Evolutionary conservation across 2,888 invertebrate species (phyloP).

Genomic region (Ferdinandea cuprea): DNA sequence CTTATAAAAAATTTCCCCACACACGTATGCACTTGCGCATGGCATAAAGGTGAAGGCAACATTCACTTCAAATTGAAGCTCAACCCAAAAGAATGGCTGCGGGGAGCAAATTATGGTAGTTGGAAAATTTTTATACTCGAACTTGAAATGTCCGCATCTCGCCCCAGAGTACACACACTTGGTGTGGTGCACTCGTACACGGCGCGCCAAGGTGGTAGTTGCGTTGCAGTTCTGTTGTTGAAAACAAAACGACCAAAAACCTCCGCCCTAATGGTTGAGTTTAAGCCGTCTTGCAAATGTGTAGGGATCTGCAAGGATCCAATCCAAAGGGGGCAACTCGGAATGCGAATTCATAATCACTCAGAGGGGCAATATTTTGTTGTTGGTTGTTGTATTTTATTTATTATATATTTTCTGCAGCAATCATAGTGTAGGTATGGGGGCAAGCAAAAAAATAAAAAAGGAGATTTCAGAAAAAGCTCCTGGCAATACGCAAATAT

Average conservation of each 20-base stretch:
- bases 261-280: conserved; percentile 74
- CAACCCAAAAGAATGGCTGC: conserved; percentile 67
- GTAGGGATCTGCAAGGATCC: conserved; percentile 53
- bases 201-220: conserved; percentile 58
- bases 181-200: too few species aligned
- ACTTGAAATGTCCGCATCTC: conserved; percentile 64
- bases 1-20: conserved; percentile 12
- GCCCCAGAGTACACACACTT: conserved; percentile 55
- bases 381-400: not conserved
- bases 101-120: conserved; percentile 73
- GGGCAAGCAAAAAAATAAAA: not conserved
- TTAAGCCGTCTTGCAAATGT: conserved; percentile 70
- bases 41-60: conserved; percentile 1
- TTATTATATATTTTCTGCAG: conserved; percentile 3
- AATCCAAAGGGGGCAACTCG: conserved; percentile 51
- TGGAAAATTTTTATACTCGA: conserved; percentile 43
- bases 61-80: conserved; percentile 59
- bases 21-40: not conserved
- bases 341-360: conserved; percentile 46
- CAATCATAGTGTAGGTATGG: too few species aligned
- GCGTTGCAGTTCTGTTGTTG: conserved; percentile 37
- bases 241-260: conserved; percentile 30
- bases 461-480: conserved; percentile 66
- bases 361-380: conserved; percentile 8
- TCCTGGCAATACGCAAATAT: conserved; percentile 75